A percentile compares a stretch with the other conserved stretches of the same genome.
These are phyloP conservation scores for Nestor notabilis DNA, from an alignment of 2,113 vertebrate genomes.

Conservation along the genomic window DNA sequence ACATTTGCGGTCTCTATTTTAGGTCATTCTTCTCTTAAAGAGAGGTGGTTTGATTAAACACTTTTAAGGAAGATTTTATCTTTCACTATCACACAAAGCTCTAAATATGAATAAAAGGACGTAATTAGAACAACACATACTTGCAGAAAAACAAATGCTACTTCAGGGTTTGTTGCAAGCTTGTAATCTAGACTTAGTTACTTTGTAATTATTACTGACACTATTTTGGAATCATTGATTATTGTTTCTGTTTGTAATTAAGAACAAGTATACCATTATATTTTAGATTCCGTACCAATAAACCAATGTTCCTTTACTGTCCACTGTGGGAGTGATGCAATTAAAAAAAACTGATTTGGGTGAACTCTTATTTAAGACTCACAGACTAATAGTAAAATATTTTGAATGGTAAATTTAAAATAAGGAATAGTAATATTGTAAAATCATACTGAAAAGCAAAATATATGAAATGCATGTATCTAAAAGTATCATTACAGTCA, in stretches of 20 bases:
- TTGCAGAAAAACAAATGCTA: neutral
- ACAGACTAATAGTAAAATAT: neutral
- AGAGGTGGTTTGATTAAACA: neutral
- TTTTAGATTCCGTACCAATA: neutral
- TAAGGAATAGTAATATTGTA: neutral
- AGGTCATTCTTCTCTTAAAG: neutral
- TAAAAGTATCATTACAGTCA: neutral
- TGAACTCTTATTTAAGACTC: neutral
- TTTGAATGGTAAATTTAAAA: neutral
- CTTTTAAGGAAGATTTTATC: neutral
- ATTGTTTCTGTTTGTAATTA: neutral
- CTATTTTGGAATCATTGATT: neutral
- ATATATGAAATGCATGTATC: neutral
- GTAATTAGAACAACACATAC: neutral
- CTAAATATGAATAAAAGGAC: neutral
- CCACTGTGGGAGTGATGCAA: neutral
- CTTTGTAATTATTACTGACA: neutral
- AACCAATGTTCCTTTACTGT: neutral
- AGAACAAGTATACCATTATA: neutral
- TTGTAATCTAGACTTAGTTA: neutral
- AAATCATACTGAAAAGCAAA: neutral
- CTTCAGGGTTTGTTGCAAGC: neutral
- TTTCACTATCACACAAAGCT: neutral
- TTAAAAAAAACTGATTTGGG: neutral
- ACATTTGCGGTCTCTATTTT: neutral